Conservation (phyloP, 2,888 invertebrate species). For the Drosophila falleni region DNA sequence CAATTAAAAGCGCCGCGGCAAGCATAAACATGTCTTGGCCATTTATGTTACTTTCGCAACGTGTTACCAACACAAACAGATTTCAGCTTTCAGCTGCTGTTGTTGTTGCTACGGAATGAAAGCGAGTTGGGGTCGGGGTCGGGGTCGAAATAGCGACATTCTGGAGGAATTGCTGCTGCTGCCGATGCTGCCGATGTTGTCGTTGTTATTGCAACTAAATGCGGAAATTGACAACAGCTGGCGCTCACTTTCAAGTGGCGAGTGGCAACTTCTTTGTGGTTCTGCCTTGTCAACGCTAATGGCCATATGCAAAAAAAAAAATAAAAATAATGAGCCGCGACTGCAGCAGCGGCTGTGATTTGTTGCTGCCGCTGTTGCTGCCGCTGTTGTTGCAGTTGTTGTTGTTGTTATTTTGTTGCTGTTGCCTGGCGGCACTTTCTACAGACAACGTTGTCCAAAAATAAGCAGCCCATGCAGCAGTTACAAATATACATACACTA, state of each 20-base stretch:
- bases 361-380: conserved; percentile 50
- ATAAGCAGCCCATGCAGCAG: conserved; percentile 73
- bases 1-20: conserved; percentile 78
- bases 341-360: conserved; percentile 58
- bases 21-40: conserved; percentile 71
- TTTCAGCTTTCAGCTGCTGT: conserved; percentile 16
- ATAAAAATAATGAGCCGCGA: conserved; percentile 67
- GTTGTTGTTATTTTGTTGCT: conserved; percentile 37
- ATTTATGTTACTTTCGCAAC: conserved; percentile 64
- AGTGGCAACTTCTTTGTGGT: conserved; percentile 76
- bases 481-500: conserved; percentile 28
- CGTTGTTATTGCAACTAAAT: conserved; percentile 42
- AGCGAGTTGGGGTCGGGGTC: conserved; percentile 60
- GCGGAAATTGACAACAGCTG: conserved; percentile 79
- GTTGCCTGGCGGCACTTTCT: conserved; percentile 71
- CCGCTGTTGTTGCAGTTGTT: conserved; percentile 50
- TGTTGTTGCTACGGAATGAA: conserved; percentile 53
- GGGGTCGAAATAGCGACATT: conserved; percentile 42
- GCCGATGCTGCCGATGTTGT: neutral
- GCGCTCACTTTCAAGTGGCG: conserved; percentile 72
- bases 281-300: conserved; percentile 81
- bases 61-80: conserved; percentile 39
- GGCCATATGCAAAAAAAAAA: conserved; percentile 76
- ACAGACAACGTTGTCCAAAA: conserved; percentile 71
- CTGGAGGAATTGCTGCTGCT: conserved; percentile 43